phyloP scores from a whole-genome alignment of 92 coral and sea anemone genomes.

The Meandrina meandrites region DNA sequence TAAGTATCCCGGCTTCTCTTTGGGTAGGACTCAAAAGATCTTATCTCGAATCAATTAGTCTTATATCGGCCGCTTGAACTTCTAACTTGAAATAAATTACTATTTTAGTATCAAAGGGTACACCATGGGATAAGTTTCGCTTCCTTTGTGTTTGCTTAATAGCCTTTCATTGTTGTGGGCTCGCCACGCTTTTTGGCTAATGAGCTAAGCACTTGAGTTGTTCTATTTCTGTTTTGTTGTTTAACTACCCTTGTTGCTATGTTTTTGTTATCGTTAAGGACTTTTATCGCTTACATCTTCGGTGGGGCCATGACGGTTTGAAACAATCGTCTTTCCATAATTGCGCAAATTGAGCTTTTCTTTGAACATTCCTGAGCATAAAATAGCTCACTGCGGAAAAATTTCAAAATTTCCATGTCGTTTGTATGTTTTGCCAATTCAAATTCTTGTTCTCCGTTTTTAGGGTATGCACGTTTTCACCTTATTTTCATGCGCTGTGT shows the following conservation, averaged over 20 bases:
- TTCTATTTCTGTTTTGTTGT: conserved; percentile 1
- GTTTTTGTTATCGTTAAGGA: conserved; percentile 42
- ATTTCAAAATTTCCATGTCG: no score
- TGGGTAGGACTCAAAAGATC: background rate
- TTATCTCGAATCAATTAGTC: conserved; percentile 9
- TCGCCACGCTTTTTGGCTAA: conserved; percentile 2
- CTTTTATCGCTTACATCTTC: conserved; percentile 19
- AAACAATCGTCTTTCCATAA: background rate
- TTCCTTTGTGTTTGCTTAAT: conserved; percentile 13
- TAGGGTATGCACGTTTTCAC: background rate
- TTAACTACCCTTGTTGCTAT: conserved; percentile 28
- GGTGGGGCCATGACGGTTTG: background rate
- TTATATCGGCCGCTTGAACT: conserved; percentile 20
- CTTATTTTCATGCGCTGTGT: background rate
- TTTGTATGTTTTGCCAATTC: background rate
- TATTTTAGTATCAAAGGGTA: conserved; percentile 19
- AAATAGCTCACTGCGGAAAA: background rate
- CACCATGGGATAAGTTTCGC: conserved; percentile 10
- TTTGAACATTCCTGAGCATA: conserved; percentile 23
- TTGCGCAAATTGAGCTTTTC: background rate
- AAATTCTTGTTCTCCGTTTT: background rate
- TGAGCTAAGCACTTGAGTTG: conserved; percentile 23
- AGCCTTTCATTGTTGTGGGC: conserved; percentile 8
- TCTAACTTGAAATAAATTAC: conserved; percentile 11
- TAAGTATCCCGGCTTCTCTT: background rate